Evolutionary conservation across 2,888 invertebrate genomes (phyloP).

Genomic region (Philereme vetulata): DNA sequence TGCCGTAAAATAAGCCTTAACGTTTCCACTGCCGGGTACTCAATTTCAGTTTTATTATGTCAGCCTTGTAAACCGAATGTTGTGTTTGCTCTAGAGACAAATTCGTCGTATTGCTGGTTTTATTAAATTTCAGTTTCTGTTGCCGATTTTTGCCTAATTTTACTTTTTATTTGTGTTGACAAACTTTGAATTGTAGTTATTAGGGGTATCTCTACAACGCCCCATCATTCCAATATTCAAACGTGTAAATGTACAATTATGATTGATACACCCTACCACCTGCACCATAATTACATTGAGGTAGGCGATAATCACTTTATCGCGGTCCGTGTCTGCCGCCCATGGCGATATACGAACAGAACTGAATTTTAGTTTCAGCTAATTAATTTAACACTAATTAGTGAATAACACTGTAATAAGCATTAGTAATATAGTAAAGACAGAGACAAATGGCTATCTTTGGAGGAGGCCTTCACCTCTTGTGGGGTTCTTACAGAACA

Average conservation of each 20-base stretch:
- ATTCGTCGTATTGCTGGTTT: conserved; percentile 1
- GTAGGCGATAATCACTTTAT: conserved; percentile 63
- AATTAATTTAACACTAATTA: conserved; percentile 39
- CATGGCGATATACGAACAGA: conserved; percentile 31
- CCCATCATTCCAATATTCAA: too few species aligned
- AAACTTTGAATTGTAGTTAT: neutral
- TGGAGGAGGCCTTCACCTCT: too few species aligned
- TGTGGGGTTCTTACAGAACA: too few species aligned
- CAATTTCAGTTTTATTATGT: conserved; percentile 31
- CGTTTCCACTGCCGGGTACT: conserved; percentile 35
- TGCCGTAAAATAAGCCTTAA: conserved; percentile 43
- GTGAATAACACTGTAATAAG: too few species aligned
- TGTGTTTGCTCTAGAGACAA: conserved; percentile 3
- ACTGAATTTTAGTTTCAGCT: conserved; percentile 28
- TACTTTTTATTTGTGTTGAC: neutral
- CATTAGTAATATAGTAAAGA: too few species aligned
- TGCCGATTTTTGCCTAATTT: neutral
- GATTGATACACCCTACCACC: conserved; percentile 47
- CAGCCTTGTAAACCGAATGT: conserved; percentile 20
- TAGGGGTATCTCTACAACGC: too few species aligned
- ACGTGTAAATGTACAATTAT: conserved; percentile 32
- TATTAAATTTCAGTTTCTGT: conserved; percentile 7
- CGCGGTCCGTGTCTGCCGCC: conserved; percentile 40
- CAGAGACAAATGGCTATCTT: too few species aligned
- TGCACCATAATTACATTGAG: conserved; percentile 46